Base-by-base conservation (phyloP, 2,113 vertebrate species). In the Chiloscyllium plagiosum region DNA sequence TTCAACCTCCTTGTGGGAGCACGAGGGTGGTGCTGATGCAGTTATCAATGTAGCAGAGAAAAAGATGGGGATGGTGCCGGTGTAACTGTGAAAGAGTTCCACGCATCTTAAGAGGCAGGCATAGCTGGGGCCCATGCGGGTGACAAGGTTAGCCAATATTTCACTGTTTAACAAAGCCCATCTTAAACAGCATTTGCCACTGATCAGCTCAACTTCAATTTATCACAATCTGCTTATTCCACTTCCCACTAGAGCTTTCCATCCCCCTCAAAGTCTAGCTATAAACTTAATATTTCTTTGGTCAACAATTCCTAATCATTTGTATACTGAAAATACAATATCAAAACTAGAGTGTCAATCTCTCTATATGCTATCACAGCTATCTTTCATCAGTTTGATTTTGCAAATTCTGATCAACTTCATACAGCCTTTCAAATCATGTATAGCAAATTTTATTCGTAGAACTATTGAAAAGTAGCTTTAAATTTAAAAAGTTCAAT, bases 221-320 rank as follows among this genome's bases (percentile, higher is more conserved):
- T 42, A 83, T 42, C 78, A 83, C n/a, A 42, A 80, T 37, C 15
- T 83, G n/a, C 37, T 83, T 42, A 37, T 29, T 8, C 29, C 72
- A 83, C 3, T 37, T 42, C 5, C 33, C n/a, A 42, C 37, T 83
- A 37, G 19, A 37, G n/a, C 4, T 83, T 76, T 29, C 29, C 37
- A 83, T 83, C 17, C n/a, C 78, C 17, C 97, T 96, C 96, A 78
- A 72, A 96, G 96, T 97, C 97, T 96, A 96, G 96, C 96, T 96
- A 95, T 96, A 96, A 96, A 97, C 97, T 96, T 76, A 87, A 96
- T 8, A 96, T 96, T 95, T 96, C 90, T 94, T 96, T 96, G 96
- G 96, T 95, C 96, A 96, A 96, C 96, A 96, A 61, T 96, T 97
- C 96, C 96, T 19, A 83, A 83, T 96, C 19, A 95, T 66, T 95